A percentile compares a stretch with the other conserved stretches of the same genome.
Conservation (phyloP, 1,140 invertebrate species). For the Antheraea mylitta region DNA sequence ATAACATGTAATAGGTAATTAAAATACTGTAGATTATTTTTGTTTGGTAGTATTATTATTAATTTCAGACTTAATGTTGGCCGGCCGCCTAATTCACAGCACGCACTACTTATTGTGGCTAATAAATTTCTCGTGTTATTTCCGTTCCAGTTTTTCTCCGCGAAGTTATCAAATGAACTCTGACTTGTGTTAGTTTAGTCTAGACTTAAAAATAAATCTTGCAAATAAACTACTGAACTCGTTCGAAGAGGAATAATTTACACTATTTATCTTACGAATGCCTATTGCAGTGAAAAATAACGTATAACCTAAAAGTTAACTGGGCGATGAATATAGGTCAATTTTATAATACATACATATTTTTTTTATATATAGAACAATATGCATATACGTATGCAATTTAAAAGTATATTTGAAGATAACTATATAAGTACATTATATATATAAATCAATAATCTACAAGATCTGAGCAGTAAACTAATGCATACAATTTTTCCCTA, state of each 20-base stretch:
- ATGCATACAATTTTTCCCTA: constrained; percentile 38
- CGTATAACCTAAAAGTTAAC: background rate
- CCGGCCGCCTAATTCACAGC: constrained; percentile 52
- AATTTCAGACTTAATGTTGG: constrained; percentile 57
- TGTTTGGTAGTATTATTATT: constrained; percentile 44
- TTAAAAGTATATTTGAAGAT: too few species aligned
- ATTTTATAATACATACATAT: background rate
- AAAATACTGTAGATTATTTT: constrained; percentile 35
- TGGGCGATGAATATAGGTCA: background rate
- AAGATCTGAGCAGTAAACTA: constrained; percentile 18
- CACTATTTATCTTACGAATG: background rate
- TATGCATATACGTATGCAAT: too few species aligned
- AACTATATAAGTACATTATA: background rate
- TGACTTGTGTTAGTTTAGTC: constrained; percentile 21
- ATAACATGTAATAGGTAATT: constrained; percentile 6
- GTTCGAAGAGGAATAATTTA: background rate
- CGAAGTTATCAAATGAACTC: constrained; percentile 24
- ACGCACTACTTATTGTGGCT: constrained; percentile 44
- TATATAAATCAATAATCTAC: constrained; percentile 28
- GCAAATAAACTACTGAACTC: constrained; percentile 3
- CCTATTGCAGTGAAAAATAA: background rate
- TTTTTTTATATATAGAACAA: too few species aligned
- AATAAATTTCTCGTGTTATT: constrained; percentile 56
- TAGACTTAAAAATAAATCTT: constrained; percentile 5
- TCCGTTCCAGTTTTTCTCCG: constrained; percentile 34